Base-by-base conservation (phyloP, 1,140 invertebrate genomes). In the Antheraea pernyi region DNA sequence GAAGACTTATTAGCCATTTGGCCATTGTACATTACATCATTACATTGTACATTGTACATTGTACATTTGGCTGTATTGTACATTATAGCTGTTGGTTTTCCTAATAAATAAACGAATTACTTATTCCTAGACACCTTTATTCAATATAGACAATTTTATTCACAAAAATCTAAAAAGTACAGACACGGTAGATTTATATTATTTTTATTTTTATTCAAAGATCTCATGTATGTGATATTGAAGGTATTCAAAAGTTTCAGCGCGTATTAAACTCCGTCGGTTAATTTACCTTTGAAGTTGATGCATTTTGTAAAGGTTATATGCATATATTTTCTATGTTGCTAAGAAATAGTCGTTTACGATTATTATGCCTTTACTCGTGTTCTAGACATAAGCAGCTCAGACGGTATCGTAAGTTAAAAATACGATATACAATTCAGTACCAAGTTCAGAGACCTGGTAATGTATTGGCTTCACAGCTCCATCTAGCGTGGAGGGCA, bases 391-490 rank as follows among this genome's bases (percentile, higher is more conserved):
- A 53, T 53, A 16, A 53, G 16, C 46, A 53, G 46, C 16, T 2
- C 22, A 63, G 22, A 30, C 61, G 7, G 13, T 36, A 36, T 16
- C 16, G 22, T 63, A 70, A 68, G 79, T 79, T 86, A 84, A 84
- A 85, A 81, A 85, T 88, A 86, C 74, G 65, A 74, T 59, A 73
- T 59, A 67, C 71, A 70, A 61, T 70, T 70, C 74, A 77, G 75
- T 76, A 65, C 68, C 81, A 86, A 88, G 85, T 88, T 88, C 84
- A 85, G 73, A 78, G 75, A 89, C 82, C 83, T 83, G 70, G 73
- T 79, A 80, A 80, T 85, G 77, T 80, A 80, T 81, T 72, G 73
- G 70, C 36, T 77, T 75, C 79, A 78, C 76, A 79, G 78, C 75
- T 80, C 78, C 67, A 82, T 85, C 85, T 85, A 83, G 74, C 77